Percentiles rank a stretch among this genome's conserved stretches.
These are phyloP conservation scores for Telmatherina bonti DNA, from an alignment of 2,797 vertebrate genomes.

Conservation along the genomic window DNA sequence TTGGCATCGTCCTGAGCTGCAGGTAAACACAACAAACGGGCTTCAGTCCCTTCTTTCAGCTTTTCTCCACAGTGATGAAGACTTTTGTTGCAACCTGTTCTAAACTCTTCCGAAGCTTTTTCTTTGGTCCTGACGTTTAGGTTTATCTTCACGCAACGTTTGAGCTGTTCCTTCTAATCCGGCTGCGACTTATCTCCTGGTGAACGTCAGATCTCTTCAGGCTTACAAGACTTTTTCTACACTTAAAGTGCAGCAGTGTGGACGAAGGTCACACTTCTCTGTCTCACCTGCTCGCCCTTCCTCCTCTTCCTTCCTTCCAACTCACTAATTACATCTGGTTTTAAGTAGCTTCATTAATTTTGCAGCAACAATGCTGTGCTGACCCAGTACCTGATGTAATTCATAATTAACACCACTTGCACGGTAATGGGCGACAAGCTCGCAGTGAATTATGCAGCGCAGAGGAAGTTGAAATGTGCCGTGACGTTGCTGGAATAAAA, in stretches of 20 bases:
- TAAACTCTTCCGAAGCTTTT: too few relatives aligned
- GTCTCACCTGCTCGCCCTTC: background rate
- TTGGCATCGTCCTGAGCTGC: too few relatives aligned
- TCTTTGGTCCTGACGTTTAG: too few relatives aligned
- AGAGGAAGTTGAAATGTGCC: background rate
- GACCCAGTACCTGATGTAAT: conserved; percentile 56
- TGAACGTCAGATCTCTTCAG: background rate
- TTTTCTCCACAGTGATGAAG: too few relatives aligned
- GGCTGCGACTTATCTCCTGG: too few relatives aligned
- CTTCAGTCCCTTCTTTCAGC: too few relatives aligned
- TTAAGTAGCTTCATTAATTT: conserved; percentile 61
- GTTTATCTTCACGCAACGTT: too few relatives aligned
- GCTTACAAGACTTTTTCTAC: background rate
- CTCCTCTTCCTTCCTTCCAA: too few relatives aligned
- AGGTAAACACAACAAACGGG: too few relatives aligned
- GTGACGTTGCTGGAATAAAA: conserved; percentile 30
- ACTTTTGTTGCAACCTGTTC: too few relatives aligned
- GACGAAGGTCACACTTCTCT: conserved; percentile 27
- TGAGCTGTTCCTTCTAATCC: too few relatives aligned
- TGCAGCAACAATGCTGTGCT: conserved; percentile 30
- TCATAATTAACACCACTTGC: conserved; percentile 56
- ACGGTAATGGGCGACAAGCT: conserved; percentile 30
- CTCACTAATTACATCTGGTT: conserved; percentile 54
- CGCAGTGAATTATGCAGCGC: conserved; percentile 13
- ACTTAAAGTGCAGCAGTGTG: background rate